phyloP scores from a whole-genome alignment of 2,888 invertebrate genomes.

The Nycteola revayana region DNA sequence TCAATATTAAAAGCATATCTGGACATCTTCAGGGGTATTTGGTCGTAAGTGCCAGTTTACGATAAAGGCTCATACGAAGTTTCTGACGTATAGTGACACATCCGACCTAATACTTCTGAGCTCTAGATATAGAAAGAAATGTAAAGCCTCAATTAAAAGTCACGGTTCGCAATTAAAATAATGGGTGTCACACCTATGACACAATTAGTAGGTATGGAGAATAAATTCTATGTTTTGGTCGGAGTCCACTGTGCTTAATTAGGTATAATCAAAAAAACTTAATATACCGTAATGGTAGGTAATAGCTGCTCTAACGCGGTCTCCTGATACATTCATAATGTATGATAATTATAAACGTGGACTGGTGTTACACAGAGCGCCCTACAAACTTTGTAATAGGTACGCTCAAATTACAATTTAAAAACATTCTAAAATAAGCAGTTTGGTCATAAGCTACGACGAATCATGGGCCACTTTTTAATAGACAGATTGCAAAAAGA shows the following conservation, averaged over 20 bases:
- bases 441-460: too few relatives aligned
- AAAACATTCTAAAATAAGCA: too few relatives aligned
- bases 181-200: conserved; percentile 79
- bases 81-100: too few relatives aligned
- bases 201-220: conserved; percentile 69
- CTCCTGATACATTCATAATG: conserved; percentile 47
- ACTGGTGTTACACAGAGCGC: too few relatives aligned
- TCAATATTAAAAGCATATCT: conserved; percentile 43
- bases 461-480: too few relatives aligned
- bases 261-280: conserved; percentile 56
- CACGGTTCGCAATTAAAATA: conserved; percentile 76
- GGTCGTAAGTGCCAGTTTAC: too few relatives aligned
- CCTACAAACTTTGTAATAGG: too few relatives aligned
- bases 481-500: too few relatives aligned
- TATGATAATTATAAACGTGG: conserved; percentile 40
- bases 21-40: too few relatives aligned
- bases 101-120: too few relatives aligned
- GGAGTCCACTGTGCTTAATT: conserved; percentile 41
- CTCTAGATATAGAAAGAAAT: conserved; percentile 66
- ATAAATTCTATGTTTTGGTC: conserved; percentile 65
- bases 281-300: conserved; percentile 47
- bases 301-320: conserved; percentile 43
- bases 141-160: conserved; percentile 65
- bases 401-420: too few relatives aligned
- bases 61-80: too few relatives aligned